A percentile compares a stretch with the other conserved stretches of the same genome.
These are phyloP conservation scores for Drosophila sechellia DNA, from an alignment of 1,140 invertebrate species.

Conservation along the genomic window DNA sequence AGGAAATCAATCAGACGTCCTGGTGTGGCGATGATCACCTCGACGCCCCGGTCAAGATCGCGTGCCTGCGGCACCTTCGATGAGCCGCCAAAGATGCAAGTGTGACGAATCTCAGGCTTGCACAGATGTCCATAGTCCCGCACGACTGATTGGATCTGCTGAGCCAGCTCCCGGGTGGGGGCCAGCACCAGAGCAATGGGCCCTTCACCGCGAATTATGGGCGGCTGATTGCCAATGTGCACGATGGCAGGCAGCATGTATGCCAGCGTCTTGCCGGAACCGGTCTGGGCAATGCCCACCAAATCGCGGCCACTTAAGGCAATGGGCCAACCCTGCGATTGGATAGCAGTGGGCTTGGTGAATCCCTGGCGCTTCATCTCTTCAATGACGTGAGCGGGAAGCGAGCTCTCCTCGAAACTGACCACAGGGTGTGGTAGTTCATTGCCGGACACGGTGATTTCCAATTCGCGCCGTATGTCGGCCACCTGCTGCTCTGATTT, in stretches of 20 bases:
- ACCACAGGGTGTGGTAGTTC: slow-evolving; percentile 94
- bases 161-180: slow-evolving; percentile 97
- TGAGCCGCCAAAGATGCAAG: slow-evolving; percentile 98
- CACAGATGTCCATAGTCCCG: slow-evolving; percentile 94
- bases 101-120: slow-evolving; percentile 91
- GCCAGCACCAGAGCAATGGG: slow-evolving; percentile 97
- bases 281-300: slow-evolving; percentile 98
- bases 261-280: slow-evolving; percentile 95
- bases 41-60: slow-evolving; percentile 95
- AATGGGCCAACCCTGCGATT: slow-evolving; percentile 96
- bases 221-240: slow-evolving; percentile 90
- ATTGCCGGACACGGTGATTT: slow-evolving; percentile 95
- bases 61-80: slow-evolving; percentile 97
- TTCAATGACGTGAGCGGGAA: slow-evolving; percentile 93
- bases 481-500: slow-evolving; percentile 90
- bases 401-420: slow-evolving; percentile 94
- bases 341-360: slow-evolving; percentile 93
- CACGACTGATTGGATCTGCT: slow-evolving; percentile 98
- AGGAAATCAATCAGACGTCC: slow-evolving; percentile 98
- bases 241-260: slow-evolving; percentile 93
- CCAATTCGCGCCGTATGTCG: slow-evolving; percentile 89
- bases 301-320: slow-evolving; percentile 95
- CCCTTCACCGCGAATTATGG: slow-evolving; percentile 92
- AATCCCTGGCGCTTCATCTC: slow-evolving; percentile 93
- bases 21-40: slow-evolving; percentile 98